Evolutionary conservation across 2,888 invertebrate genomes (phyloP).

Genomic region (Parasteatoda lunata): DNA sequence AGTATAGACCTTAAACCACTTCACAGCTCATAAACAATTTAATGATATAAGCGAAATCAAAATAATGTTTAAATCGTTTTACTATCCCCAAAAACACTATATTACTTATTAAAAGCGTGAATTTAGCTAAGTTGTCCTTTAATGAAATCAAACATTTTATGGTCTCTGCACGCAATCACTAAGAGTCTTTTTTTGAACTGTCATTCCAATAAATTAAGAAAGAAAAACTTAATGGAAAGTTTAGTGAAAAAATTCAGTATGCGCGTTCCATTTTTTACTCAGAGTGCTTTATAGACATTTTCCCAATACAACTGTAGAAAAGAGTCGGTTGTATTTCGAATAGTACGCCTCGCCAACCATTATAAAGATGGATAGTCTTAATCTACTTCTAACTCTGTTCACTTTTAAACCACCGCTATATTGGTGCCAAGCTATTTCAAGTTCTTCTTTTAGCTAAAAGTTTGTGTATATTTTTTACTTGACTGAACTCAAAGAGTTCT

Average conservation of each 20-base stretch:
- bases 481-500: too few relatives aligned
- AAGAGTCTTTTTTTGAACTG: constrained; percentile 9
- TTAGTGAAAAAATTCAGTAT: constrained; percentile 39
- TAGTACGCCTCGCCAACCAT: constrained; percentile 25
- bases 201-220: constrained; percentile 40
- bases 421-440: constrained; percentile 12
- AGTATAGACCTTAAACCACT: too few relatives aligned
- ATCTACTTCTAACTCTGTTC: constrained; percentile 49
- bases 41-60: too few relatives aligned
- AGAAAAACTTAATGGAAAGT: constrained; percentile 25
- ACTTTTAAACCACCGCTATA: constrained; percentile 26
- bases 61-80: too few relatives aligned
- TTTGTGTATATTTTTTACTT: too few relatives aligned
- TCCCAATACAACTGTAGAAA: constrained; percentile 32
- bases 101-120: too few relatives aligned
- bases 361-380: constrained; percentile 58
- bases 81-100: too few relatives aligned
- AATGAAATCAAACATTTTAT: too few relatives aligned
- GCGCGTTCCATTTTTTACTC: constrained; percentile 52
- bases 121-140: too few relatives aligned
- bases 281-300: constrained; percentile 43
- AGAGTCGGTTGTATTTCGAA: constrained; percentile 17
- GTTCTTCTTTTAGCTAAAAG: too few relatives aligned
- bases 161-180: too few relatives aligned
- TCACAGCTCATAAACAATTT: too few relatives aligned